Percentiles rank a stretch among this genome's conserved stretches.
These are phyloP conservation scores for Apotomis capreana DNA, from an alignment of 2,888 invertebrate genomes.

Conservation along the genomic window DNA sequence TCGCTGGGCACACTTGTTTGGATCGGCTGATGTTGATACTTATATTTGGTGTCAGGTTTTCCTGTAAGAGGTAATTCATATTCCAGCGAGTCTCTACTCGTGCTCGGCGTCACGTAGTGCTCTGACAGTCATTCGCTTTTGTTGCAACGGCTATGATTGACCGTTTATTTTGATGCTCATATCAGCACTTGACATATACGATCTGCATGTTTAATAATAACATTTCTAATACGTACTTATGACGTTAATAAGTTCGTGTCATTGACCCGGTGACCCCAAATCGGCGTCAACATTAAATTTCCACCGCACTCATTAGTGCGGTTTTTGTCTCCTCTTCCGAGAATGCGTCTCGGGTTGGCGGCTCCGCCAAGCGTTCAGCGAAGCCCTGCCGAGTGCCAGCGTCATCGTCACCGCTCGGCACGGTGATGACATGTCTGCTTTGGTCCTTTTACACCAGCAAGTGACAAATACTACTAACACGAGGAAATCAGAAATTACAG, in stretches of 20 bases:
- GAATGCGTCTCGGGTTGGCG: slow-evolving; percentile 22
- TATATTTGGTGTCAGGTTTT: slow-evolving; percentile 29
- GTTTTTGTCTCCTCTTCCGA: slow-evolving; percentile 24
- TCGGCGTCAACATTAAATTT: slow-evolving; percentile 32
- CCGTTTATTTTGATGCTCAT: neutral
- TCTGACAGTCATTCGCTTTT: neutral
- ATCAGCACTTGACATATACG: neutral
- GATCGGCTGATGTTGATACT: slow-evolving; percentile 11
- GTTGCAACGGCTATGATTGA: slow-evolving; percentile 2
- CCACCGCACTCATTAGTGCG: slow-evolving; percentile 23
- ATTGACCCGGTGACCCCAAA: slow-evolving; percentile 40
- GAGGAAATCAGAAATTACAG: neutral
- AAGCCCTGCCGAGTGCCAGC: neutral
- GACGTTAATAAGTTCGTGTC: slow-evolving; percentile 24
- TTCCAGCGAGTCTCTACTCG: slow-evolving; percentile 23
- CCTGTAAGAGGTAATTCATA: slow-evolving; percentile 34
- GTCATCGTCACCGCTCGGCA: slow-evolving; percentile 21
- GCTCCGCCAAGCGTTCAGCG: slow-evolving; percentile 17
- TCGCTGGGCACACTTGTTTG: slow-evolving; percentile 18
- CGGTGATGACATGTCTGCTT: slow-evolving; percentile 25
- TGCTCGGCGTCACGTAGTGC: slow-evolving; percentile 28
- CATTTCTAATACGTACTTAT: neutral
- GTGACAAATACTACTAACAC: neutral
- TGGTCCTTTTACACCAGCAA: neutral
- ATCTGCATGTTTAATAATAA: neutral